These are phyloP conservation scores for Aphidius colemani DNA, from an alignment of 2,888 invertebrate genomes.

Conservation along the genomic window DNA sequence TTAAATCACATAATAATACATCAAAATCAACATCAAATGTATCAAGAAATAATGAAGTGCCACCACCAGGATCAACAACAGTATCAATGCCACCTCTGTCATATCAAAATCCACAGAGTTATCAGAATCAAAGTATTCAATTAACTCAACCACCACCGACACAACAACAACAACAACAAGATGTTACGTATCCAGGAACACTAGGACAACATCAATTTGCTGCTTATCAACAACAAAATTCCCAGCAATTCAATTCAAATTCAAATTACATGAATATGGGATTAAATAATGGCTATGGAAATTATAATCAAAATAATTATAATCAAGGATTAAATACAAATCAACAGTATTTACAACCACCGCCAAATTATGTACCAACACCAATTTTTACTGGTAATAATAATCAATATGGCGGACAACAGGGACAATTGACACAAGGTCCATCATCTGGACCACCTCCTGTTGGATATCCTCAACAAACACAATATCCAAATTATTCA, in stretches of 20 bases:
- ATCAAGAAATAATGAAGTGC: conserved; percentile 3
- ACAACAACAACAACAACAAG: conserved; percentile 22
- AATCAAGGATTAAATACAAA: conserved; percentile 38
- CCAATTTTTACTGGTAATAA: conserved; percentile 41
- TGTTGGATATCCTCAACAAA: conserved; percentile 46
- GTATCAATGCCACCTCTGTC: conserved; percentile 25
- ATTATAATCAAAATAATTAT: conserved; percentile 45
- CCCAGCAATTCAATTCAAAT: conserved; percentile 33
- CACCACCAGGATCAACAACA: conserved; percentile 25
- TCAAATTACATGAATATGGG: conserved; percentile 40
- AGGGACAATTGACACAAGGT: conserved; percentile 22
- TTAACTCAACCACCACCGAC: neutral
- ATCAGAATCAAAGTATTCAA: conserved; percentile 19
- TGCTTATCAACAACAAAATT: conserved; percentile 43
- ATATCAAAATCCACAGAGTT: conserved; percentile 31
- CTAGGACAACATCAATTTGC: conserved; percentile 40
- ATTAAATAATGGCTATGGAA: conserved; percentile 52
- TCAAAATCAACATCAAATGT: conserved; percentile 21
- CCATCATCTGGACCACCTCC: conserved; percentile 30
- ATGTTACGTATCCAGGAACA: conserved; percentile 12
- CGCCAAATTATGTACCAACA: conserved; percentile 37
- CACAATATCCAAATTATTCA: conserved; percentile 50
- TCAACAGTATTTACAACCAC: conserved; percentile 44
- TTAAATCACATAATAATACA: conserved; percentile 46
- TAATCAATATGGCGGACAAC: conserved; percentile 43